Percentiles rank a stretch among this genome's conserved stretches.
These are phyloP conservation scores for Perognathus longimembris DNA, from an alignment of 2,113 vertebrate species.

Conservation along the genomic window DNA sequence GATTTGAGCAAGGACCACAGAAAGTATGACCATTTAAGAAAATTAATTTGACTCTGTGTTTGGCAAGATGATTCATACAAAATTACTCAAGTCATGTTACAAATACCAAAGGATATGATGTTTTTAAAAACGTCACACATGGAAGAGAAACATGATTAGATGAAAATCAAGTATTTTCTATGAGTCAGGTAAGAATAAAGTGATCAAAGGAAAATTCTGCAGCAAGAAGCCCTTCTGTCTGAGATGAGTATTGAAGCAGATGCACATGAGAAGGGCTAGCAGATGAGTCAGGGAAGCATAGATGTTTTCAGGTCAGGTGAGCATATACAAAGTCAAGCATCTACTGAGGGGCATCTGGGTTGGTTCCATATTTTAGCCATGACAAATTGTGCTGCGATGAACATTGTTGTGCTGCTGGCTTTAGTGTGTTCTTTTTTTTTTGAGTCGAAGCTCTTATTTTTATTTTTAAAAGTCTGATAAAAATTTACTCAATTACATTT, in stretches of 20 bases:
- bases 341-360: too few relatives aligned
- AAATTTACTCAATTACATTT: constrained; percentile 67
- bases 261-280: not conserved
- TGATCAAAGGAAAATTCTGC: not conserved
- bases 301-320: not conserved
- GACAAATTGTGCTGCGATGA: too few relatives aligned
- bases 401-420: too few relatives aligned
- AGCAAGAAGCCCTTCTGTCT: not conserved
- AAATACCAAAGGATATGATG: not conserved
- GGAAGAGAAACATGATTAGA: not conserved
- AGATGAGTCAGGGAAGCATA: not conserved
- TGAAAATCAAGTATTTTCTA: not conserved
- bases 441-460: constrained; percentile 52
- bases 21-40: not conserved
- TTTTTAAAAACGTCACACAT: not conserved
- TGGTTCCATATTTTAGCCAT: too few relatives aligned
- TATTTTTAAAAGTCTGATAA: constrained; percentile 74
- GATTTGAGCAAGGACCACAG: not conserved
- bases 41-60: not conserved
- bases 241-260: not conserved
- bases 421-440: too few relatives aligned
- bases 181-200: not conserved
- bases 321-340: not conserved
- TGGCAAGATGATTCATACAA: not conserved
- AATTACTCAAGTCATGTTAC: not conserved